phyloP scores from a whole-genome alignment of 1,140 invertebrate species.

The Tetragnatha versicolor region DNA sequence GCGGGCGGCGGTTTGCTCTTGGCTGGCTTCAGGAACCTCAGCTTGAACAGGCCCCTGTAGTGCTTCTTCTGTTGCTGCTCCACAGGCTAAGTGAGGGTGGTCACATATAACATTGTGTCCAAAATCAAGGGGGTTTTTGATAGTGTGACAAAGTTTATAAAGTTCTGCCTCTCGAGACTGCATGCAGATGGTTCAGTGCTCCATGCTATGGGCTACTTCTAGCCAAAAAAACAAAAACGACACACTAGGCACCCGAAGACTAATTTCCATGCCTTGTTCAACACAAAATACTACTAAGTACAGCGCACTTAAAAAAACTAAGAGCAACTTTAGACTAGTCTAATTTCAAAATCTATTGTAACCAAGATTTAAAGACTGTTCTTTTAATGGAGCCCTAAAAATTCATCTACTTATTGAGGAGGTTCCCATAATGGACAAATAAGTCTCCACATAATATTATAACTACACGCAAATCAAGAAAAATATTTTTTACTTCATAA shows the following conservation, averaged over 20 bases:
- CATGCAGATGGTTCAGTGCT: conserved; percentile 50
- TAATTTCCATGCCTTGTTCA: conserved; percentile 49
- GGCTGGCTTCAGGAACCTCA: conserved; percentile 58
- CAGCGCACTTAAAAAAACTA: conserved; percentile 9
- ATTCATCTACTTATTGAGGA: no score
- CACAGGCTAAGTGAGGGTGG: conserved; percentile 38
- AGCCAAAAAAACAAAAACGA: conserved; percentile 46
- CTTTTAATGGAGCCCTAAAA: no score
- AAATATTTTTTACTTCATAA: no score
- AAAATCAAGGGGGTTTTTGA: conserved; percentile 36
- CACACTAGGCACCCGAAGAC: conserved; percentile 53
- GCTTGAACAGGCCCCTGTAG: conserved; percentile 59
- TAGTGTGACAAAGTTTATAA: conserved; percentile 33
- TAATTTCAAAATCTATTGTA: no score
- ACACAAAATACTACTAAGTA: no score
- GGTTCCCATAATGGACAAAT: no score
- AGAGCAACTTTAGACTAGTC: no score
- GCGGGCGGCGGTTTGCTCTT: conserved; percentile 51
- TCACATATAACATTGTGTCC: conserved; percentile 33
- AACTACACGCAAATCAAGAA: no score
- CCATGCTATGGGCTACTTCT: conserved; percentile 47
- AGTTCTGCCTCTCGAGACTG: conserved; percentile 31
- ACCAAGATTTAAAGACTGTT: no score
- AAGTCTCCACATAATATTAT: no score
- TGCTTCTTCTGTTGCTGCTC: conserved; percentile 59